Evolutionary conservation across 1,140 invertebrate species (phyloP), one percentile per base, ranked within the genome.

Genomic region (Heliconius himera): DNA sequence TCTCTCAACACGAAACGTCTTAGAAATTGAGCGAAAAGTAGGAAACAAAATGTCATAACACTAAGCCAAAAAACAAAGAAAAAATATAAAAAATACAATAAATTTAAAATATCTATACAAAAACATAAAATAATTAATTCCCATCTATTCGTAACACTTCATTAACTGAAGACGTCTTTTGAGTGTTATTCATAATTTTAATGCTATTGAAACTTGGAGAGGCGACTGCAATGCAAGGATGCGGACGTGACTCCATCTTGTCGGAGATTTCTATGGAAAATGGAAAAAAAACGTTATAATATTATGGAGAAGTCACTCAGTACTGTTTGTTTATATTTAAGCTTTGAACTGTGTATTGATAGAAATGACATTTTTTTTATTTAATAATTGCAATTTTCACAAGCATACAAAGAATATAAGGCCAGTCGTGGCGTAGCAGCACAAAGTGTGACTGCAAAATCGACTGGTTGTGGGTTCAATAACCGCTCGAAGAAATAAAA

Each of bases 151-250:
- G n/a, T 22, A 56, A 26, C 60, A 66, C 60, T 22, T 66, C 60
- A 66, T 66, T 66, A 66, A 66, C 22, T 26, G 60, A 16, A 29
- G 60, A 66, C 22, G 60, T 26, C 60, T 66, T 66, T 66, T 66
- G 22, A 66, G 60, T 66, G 22, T 66, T 66, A 66, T 66, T 66
- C 60, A 66, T 66, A 66, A 66, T 26, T 66, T 66, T 26, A 66
- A 66, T 66, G n/a, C 60, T 29, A 66, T 66, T 66, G 60, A 66
- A 66, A 66, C 22, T 26, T 66, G 26, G 8, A 66, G 22, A 66
- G 26, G 54, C 51, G 51, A 56, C 60, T 66, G n/a, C 22, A 13
- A 66, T 66, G 60, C 22, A 66, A 66, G 60, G 60, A 66, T 1
- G 22, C 60, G 60, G 22, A 66, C 60, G 60, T 66, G 60, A 66